Evolutionary conservation across 2,797 vertebrate genomes (phyloP).

Genomic region (Paedocypris micromegethes): DNA sequence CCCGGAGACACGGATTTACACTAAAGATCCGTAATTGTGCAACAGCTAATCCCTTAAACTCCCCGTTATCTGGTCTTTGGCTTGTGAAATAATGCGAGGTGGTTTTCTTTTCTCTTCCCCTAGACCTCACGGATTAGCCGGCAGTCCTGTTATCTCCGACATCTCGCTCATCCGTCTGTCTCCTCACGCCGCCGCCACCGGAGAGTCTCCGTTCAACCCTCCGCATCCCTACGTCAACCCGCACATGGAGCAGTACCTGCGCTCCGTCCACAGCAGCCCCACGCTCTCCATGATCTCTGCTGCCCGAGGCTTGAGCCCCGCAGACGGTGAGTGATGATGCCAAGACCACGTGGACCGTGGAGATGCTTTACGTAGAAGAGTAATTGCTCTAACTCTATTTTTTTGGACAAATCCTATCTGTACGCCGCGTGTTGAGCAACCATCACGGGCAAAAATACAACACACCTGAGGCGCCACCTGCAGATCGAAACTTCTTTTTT

Average conservation of each 20-base stretch:
- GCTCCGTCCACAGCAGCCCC: conserved; percentile 89
- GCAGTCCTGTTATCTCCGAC: conserved; percentile 93
- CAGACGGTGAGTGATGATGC: conserved; percentile 76
- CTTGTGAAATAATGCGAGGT: conserved; percentile 1
- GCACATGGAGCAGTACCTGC: conserved; percentile 97
- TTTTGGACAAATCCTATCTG: too few relatives aligned
- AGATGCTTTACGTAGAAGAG: too few relatives aligned
- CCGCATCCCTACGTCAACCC: conserved; percentile 85
- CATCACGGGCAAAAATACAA: too few relatives aligned
- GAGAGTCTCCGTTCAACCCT: conserved; percentile 83
- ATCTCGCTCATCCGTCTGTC: conserved; percentile 94
- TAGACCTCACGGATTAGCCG: conserved; percentile 83
- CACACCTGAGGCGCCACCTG: too few relatives aligned
- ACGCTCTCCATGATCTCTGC: conserved; percentile 94
- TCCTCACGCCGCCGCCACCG: conserved; percentile 74
- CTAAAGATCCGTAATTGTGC: conserved; percentile 4
- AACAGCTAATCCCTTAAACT: conserved; percentile 5
- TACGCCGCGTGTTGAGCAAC: too few relatives aligned
- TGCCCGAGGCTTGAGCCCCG: conserved; percentile 88
- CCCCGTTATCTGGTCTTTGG: background rate
- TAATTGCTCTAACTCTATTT: too few relatives aligned
- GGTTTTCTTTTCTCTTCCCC: conserved; percentile 44
- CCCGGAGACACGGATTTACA: conserved; percentile 16
- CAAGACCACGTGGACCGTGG: too few relatives aligned
- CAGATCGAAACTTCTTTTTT: too few relatives aligned